A percentile compares a stretch with the other conserved stretches of the same genome.
Evolutionary conservation across 1,140 invertebrate species (phyloP).

Genomic region (Zaprionus inermis): DNA sequence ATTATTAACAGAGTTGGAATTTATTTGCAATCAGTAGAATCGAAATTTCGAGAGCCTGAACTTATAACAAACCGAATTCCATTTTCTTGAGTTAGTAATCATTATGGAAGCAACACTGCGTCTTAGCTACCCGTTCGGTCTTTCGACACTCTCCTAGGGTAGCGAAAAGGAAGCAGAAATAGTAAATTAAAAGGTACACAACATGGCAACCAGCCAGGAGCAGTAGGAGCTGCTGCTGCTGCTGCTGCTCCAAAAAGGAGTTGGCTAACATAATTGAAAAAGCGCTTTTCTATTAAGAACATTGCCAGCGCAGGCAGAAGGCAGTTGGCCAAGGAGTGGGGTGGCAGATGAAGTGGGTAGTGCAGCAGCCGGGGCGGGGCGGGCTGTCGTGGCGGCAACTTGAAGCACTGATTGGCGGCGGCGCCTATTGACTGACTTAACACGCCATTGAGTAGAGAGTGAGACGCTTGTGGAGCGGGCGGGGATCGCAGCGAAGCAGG

Average conservation of each 20-base stretch:
- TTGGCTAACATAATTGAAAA: conserved; percentile 80
- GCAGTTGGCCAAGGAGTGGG: background rate
- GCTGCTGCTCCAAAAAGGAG: conserved; percentile 72
- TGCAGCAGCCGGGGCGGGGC: background rate
- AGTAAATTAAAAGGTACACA: conserved; percentile 81
- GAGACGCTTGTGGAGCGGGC: conserved; percentile 11
- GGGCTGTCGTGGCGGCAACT: conserved; percentile 45
- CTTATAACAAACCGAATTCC: too few relatives aligned
- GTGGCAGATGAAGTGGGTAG: background rate
- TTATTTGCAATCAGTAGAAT: too few relatives aligned
- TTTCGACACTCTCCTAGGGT: background rate
- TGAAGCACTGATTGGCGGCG: conserved; percentile 79
- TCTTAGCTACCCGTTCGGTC: background rate
- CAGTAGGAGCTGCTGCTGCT: conserved; percentile 27
- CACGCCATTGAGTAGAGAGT: conserved; percentile 75
- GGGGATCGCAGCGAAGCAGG: conserved; percentile 20
- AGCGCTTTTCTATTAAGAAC: conserved; percentile 82
- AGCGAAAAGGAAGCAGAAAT: conserved; percentile 61
- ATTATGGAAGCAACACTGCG: too few relatives aligned
- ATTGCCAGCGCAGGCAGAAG: conserved; percentile 20
- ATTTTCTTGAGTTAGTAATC: too few relatives aligned
- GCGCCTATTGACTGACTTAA: conserved; percentile 82
- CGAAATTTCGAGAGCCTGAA: too few relatives aligned
- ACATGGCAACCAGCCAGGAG: conserved; percentile 51
- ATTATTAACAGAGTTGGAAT: too few relatives aligned